phyloP scores from a whole-genome alignment of 1,140 invertebrate genomes.

The Zaprionus davidi region DNA sequence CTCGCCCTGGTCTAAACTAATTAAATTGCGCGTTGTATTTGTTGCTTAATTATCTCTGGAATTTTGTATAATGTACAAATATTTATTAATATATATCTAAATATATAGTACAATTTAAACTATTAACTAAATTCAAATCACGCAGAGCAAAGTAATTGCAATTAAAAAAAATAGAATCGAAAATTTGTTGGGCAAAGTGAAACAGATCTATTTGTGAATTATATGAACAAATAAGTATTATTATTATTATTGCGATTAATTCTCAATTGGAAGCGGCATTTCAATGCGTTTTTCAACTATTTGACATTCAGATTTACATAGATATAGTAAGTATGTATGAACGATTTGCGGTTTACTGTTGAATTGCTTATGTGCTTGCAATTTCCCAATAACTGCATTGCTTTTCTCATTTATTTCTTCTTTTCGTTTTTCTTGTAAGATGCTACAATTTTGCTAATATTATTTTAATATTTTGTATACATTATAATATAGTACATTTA shows the following conservation, averaged over 20 bases:
- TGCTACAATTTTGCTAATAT: slow-evolving; percentile 72
- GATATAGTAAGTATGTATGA: slow-evolving; percentile 16
- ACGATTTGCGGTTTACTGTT: slow-evolving; percentile 40
- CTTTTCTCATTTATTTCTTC: slow-evolving; percentile 42
- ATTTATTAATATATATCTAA: slow-evolving; percentile 24
- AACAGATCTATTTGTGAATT: not conserved
- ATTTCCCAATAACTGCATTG: slow-evolving; percentile 38
- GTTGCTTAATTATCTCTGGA: slow-evolving; percentile 57
- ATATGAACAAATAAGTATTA: slow-evolving; percentile 20
- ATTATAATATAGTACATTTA: slow-evolving; percentile 11
- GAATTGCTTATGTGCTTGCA: slow-evolving; percentile 55
- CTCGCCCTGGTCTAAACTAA: slow-evolving; percentile 50
- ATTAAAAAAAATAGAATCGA: slow-evolving; percentile 9
- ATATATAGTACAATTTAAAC: slow-evolving; percentile 48
- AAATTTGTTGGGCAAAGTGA: slow-evolving; percentile 3
- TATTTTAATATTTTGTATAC: slow-evolving; percentile 49
- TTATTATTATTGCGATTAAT: slow-evolving; percentile 20
- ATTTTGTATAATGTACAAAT: slow-evolving; percentile 49
- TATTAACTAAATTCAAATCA: slow-evolving; percentile 52
- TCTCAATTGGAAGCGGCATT: slow-evolving; percentile 40
- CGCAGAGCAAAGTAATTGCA: slow-evolving; percentile 44
- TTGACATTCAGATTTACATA: slow-evolving; percentile 49
- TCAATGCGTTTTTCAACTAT: slow-evolving; percentile 45
- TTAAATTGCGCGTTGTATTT: slow-evolving; percentile 72
- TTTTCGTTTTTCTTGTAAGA: slow-evolving; percentile 40